Evolutionary conservation across 37 sponge, comb jelly and placozoan genomes (phyloP).

Genomic region (Tethya wilhelma): DNA sequence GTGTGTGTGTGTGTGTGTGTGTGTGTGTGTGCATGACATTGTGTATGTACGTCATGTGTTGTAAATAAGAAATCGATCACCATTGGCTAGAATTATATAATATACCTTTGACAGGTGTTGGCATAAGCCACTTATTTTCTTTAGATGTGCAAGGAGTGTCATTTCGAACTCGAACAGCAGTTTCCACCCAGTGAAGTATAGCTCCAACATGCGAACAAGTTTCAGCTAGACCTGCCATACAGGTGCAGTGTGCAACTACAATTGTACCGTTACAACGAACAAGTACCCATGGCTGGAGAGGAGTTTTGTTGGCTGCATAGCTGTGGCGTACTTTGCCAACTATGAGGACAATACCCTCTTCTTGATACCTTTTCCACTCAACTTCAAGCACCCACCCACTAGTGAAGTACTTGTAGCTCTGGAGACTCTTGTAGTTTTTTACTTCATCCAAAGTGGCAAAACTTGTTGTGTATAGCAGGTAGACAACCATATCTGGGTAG

Average conservation of each 20-base stretch:
- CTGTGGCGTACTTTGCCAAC: constrained; percentile 35
- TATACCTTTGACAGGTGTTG: constrained; percentile 20
- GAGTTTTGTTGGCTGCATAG: background rate
- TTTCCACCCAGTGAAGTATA: constrained; percentile 52
- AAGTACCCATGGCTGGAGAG: background rate
- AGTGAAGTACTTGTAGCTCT: background rate
- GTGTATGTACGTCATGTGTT: too few species aligned
- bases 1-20: too few species aligned
- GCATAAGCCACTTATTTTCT: constrained; percentile 49
- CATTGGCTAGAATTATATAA: too few species aligned
- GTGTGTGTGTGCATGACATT: too few species aligned
- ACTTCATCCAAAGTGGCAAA: constrained; percentile 58
- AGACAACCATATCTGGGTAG: too few species aligned
- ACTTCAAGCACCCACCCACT: constrained; percentile 43
- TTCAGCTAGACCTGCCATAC: too few species aligned
- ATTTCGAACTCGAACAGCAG: constrained; percentile 24
- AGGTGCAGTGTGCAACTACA: constrained; percentile 40
- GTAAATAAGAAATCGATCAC: too few species aligned
- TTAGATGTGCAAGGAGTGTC: constrained; percentile 30
- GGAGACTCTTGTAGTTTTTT: constrained; percentile 43
- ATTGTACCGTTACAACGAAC: constrained; percentile 21
- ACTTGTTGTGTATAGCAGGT: too few species aligned
- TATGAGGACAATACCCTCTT: constrained; percentile 9
- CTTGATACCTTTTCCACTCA: constrained; percentile 43
- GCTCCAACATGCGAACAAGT: constrained; percentile 55